Percentiles rank a stretch among this genome's conserved stretches.
phyloP scores from a whole-genome alignment of 2,888 invertebrate species.

The Orthonevra nobilis region DNA sequence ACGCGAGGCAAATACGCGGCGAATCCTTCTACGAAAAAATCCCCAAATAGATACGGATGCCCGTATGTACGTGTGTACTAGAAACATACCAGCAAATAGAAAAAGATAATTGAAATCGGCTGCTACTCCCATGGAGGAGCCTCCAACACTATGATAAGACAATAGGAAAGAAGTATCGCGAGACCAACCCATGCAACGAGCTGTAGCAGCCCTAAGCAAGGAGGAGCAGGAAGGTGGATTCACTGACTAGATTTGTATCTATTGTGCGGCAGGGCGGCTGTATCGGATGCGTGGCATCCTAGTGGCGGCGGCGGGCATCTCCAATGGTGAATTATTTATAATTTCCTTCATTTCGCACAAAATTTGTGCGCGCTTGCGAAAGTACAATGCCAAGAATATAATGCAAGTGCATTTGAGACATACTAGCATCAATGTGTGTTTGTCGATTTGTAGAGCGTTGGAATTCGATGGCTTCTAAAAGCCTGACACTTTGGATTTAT shows the following conservation, averaged over 20 bases:
- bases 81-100: constrained; percentile 11
- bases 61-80: neutral
- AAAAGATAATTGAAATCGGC: constrained; percentile 62
- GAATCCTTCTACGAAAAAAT: constrained; percentile 44
- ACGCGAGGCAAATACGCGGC: constrained; percentile 39
- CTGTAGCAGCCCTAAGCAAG: neutral
- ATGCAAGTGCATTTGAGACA: constrained; percentile 52
- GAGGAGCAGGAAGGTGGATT: constrained; percentile 12
- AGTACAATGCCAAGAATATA: constrained; percentile 62
- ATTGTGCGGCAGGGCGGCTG: constrained; percentile 29
- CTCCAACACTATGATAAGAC: constrained; percentile 31
- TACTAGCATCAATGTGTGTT: neutral
- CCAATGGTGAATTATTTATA: constrained; percentile 69
- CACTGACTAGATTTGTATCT: constrained; percentile 15
- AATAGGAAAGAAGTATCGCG: constrained; percentile 35
- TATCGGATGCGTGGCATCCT: constrained; percentile 47
- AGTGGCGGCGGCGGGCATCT: constrained; percentile 44
- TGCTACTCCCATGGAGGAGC: constrained; percentile 49
- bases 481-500: constrained; percentile 79
- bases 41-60: constrained; percentile 49
- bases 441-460: constrained; percentile 36
- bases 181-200: no score
- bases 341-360: constrained; percentile 70
- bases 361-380: constrained; percentile 58
- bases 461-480: constrained; percentile 69